Conservation (phyloP, 2,113 vertebrate species). For the Xyrauchen texanus region DNA sequence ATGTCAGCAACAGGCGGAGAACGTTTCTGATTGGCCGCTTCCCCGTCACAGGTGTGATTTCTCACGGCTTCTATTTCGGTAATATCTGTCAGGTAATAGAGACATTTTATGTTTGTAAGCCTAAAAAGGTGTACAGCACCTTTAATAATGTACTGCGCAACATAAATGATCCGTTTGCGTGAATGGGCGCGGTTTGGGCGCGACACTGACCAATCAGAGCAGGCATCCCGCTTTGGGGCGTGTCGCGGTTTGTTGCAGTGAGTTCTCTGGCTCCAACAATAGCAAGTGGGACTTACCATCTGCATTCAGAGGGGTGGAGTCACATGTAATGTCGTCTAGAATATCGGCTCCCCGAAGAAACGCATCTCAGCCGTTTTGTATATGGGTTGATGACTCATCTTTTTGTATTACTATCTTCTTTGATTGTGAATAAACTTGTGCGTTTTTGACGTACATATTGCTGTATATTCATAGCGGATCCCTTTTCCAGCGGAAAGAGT, state of each 20-base stretch:
- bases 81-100: too few relatives aligned
- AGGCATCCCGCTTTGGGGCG: slow-evolving; percentile 41
- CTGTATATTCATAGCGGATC: background rate
- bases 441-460: background rate
- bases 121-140: background rate
- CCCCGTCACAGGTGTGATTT: too few relatives aligned
- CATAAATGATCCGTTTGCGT: background rate
- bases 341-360: background rate
- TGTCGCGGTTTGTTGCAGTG: slow-evolving; percentile 46
- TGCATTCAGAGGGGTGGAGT: slow-evolving; percentile 58
- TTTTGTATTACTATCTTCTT: background rate
- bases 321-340: slow-evolving; percentile 1
- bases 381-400: rapidly evolving
- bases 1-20: background rate
- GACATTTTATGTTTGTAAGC: too few relatives aligned
- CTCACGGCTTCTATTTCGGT: too few relatives aligned
- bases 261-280: slow-evolving; percentile 72
- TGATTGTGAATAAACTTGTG: background rate
- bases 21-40: too few relatives aligned
- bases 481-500: slow-evolving; percentile 23
- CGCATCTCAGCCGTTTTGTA: background rate
- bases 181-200: slow-evolving; percentile 28
- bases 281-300: slow-evolving; percentile 76
- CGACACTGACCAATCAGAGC: slow-evolving; percentile 48
- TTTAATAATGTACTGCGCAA: background rate